These are phyloP conservation scores for Branchellion lobata DNA, from an alignment of 2,888 invertebrate species.

Conservation along the genomic window DNA sequence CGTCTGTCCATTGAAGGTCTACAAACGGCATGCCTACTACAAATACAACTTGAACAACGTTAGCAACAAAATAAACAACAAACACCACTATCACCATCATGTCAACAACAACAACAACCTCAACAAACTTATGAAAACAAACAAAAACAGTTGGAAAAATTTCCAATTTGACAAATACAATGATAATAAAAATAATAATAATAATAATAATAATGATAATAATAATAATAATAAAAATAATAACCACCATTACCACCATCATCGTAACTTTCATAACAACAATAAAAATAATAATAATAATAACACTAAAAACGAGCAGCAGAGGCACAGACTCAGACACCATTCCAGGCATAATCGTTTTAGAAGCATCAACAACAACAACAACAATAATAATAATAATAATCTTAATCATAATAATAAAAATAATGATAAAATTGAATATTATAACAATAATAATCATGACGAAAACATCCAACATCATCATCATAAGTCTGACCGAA, in stretches of 20 bases:
- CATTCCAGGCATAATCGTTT: no score
- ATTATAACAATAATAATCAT: not conserved
- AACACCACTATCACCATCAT: not conserved
- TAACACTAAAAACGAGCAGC: no score
- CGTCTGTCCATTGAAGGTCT: not conserved
- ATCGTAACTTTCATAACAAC: not conserved
- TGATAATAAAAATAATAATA: not conserved
- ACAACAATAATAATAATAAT: not conserved
- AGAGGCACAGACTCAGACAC: not conserved
- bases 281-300: not conserved
- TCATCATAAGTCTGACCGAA: not conserved
- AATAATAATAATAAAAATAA: conserved; percentile 13
- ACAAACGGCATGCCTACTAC: not conserved
- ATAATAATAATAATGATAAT: not conserved
- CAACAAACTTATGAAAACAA: not conserved
- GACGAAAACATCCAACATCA: not conserved
- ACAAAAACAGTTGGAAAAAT: not conserved
- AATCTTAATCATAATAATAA: not conserved
- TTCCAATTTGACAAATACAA: not conserved
- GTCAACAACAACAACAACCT: not conserved
- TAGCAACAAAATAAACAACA: not conserved
- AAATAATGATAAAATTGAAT: not conserved
- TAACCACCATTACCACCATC: not conserved
- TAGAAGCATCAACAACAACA: not conserved
- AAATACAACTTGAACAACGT: conserved; percentile 7